Conservation (phyloP, 1,140 invertebrate species). For the Rhyacophila brunnea region DNA sequence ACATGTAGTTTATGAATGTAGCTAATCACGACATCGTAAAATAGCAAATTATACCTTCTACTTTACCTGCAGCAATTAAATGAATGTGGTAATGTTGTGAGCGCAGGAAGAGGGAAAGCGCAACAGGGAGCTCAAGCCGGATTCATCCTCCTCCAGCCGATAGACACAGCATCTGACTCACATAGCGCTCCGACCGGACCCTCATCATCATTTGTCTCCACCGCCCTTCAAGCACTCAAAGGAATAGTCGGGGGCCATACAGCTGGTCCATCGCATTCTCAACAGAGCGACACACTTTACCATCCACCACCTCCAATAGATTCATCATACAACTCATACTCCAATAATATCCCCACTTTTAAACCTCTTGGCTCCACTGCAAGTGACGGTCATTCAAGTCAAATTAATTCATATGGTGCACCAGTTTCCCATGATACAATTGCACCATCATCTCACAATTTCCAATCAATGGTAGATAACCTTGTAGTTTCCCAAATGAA, state of each 20-base stretch:
- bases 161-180: slow-evolving; percentile 39
- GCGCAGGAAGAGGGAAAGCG: too few species aligned
- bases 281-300: slow-evolving; percentile 13
- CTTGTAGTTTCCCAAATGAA: slow-evolving; percentile 8
- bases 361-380: slow-evolving; percentile 20
- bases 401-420: slow-evolving; percentile 24
- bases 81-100: too few species aligned
- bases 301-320: slow-evolving; percentile 26
- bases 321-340: slow-evolving; percentile 21
- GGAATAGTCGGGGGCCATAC: slow-evolving; percentile 35
- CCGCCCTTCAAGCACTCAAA: slow-evolving; percentile 26
- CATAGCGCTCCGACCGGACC: slow-evolving; percentile 36
- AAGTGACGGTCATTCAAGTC: background rate
- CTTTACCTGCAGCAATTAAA: too few species aligned
- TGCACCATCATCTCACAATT: background rate
- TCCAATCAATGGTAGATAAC: slow-evolving; percentile 29
- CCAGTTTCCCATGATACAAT: slow-evolving; percentile 13
- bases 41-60: too few species aligned
- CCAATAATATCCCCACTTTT: slow-evolving; percentile 20
- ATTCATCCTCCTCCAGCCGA: slow-evolving; percentile 27
- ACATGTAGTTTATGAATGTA: too few species aligned
- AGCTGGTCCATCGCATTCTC: slow-evolving; percentile 33
- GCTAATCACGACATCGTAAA: too few species aligned
- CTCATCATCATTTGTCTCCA: slow-evolving; percentile 11
- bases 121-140: slow-evolving; percentile 9